Evolutionary conservation across 2,113 vertebrate species (phyloP).

Genomic region (Syrmaticus mikado): DNA sequence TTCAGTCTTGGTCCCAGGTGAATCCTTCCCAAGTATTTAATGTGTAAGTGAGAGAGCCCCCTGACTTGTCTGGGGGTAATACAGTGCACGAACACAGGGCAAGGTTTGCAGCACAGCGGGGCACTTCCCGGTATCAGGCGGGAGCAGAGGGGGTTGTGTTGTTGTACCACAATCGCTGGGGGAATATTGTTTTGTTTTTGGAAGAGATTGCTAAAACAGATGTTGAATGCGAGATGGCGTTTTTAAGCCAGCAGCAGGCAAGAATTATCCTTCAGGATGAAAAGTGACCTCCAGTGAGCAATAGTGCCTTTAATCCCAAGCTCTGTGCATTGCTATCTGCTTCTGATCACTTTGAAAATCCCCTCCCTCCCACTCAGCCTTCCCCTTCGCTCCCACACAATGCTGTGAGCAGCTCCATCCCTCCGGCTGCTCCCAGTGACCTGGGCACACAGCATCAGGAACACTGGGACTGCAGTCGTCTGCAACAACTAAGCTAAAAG

Average conservation of each 20-base stretch:
- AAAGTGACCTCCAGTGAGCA: slow-evolving; percentile 46
- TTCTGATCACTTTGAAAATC: slow-evolving; percentile 15
- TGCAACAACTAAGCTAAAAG: neutral
- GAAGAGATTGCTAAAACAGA: slow-evolving; percentile 79
- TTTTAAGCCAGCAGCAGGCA: slow-evolving; percentile 59
- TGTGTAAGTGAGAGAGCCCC: slow-evolving; percentile 9
- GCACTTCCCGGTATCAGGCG: slow-evolving; percentile 47
- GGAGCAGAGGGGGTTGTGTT: slow-evolving; percentile 48
- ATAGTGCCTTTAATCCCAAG: slow-evolving; percentile 19
- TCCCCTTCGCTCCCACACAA: neutral
- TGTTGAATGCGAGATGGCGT: slow-evolving; percentile 61
- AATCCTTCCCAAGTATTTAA: slow-evolving; percentile 14
- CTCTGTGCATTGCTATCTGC: neutral
- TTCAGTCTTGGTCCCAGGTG: neutral
- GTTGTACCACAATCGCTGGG: slow-evolving; percentile 66
- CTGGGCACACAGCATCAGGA: neutral
- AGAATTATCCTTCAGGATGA: slow-evolving; percentile 38
- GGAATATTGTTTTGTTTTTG: slow-evolving; percentile 77
- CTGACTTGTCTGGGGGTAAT: slow-evolving; percentile 5
- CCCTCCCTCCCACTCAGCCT: neutral
- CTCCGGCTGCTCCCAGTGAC: neutral
- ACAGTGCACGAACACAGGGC: slow-evolving; percentile 11
- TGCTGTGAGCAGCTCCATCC: neutral
- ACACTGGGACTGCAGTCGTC: neutral
- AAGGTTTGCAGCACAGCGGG: slow-evolving; percentile 31